Evolutionary conservation across 2,797 vertebrate species (phyloP).

Genomic region (Petrocephalus sullivani): DNA sequence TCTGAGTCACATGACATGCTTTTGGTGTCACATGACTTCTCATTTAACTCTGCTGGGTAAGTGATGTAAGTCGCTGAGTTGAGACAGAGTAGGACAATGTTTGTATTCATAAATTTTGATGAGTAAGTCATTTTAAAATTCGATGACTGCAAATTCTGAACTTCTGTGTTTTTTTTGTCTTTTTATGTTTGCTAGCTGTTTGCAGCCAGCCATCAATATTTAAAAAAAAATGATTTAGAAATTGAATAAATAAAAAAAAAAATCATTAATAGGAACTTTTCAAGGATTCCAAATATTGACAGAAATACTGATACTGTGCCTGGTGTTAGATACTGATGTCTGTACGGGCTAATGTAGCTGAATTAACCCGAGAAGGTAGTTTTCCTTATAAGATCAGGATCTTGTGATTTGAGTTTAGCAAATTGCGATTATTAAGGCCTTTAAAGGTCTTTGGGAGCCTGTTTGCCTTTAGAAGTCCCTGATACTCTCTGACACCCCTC

Average conservation of each 20-base stretch:
- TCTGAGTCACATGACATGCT: neutral
- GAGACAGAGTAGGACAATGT: neutral
- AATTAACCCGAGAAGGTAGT: neutral
- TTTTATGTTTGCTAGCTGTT: neutral
- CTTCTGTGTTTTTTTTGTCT: neutral
- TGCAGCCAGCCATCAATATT: neutral
- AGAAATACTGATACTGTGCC: neutral
- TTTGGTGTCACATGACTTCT: neutral
- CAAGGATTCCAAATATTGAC: neutral
- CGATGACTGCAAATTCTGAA: neutral
- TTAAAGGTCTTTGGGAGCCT: neutral
- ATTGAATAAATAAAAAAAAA: neutral
- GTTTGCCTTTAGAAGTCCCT: neutral
- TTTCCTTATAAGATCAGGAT: neutral
- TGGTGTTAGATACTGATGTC: neutral
- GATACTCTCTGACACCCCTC: neutral
- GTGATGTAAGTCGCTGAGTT: neutral
- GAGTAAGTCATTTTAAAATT: neutral
- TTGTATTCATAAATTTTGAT: neutral
- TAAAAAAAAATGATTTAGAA: neutral
- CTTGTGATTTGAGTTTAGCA: neutral
- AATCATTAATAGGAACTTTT: neutral
- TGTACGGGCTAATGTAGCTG: neutral
- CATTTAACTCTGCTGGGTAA: neutral
- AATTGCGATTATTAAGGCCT: neutral